Evolutionary conservation across 2,113 vertebrate species (phyloP), one percentile per base, ranked within the genome.

Genomic region (Platichthys flesus): DNA sequence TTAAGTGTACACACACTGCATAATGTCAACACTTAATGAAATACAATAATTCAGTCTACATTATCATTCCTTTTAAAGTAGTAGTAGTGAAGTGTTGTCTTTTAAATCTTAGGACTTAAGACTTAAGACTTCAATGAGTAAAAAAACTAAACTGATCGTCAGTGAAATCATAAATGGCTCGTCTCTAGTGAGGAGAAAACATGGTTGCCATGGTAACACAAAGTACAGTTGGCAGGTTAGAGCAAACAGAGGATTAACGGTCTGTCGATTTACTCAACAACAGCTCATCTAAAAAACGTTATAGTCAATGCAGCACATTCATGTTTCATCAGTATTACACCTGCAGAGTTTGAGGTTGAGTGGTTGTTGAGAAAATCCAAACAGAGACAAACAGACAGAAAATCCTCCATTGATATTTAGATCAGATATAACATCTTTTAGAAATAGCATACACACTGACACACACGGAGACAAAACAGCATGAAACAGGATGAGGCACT

Each of bases 401-500:
- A 31, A 20, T 59, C 21, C 54, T 14, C 21, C 1, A 56, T 56
- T 24, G 9, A 24, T 56, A 42, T 13, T 42, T 10, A 24, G 21
- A 5, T 56, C 4, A 24, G 14, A 24, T 56, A 60, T 31, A 35
- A 35, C 14, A 49, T 47, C 13, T 47, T 56, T 70, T 55, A 71
- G 26, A 67, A 65, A 76, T 31, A 31, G 5, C 5, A 31, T 6
- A 28, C 54, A 26, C 52, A 24, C 54, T 37, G 10, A 57, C 55
- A 57, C 55, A 35, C 26, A 49, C 42, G 64, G 8, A 37, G 20
- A 74, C 58, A 47, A 45, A 37, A 75, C 37, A 20, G 37, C 26
- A 58, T 76, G 67, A 72, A 59, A 74, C 40, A 54, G 16, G 37
- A 70, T 66, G 49, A 56, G 67, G 77, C 37, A 3, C 28, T 42